Percentiles rank a stretch among this genome's conserved stretches.
Conservation (phyloP, 2,797 vertebrate species). For the Pipistrellus pipistrellus region DNA sequence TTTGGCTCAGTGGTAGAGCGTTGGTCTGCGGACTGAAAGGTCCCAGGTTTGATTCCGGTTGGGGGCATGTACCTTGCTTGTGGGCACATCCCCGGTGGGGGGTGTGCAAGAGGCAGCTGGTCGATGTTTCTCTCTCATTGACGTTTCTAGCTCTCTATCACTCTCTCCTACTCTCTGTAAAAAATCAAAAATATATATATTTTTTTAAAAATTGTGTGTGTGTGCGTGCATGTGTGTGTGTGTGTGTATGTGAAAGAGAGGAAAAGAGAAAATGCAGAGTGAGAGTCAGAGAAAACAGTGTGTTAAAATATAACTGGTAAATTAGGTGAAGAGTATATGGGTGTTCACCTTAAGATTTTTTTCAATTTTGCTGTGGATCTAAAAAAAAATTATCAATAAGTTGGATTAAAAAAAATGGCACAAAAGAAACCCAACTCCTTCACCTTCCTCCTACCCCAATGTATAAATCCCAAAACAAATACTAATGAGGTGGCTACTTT, state of each 20-base stretch:
- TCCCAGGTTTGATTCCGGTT: no score
- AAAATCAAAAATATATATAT: no score
- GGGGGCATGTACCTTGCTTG: no score
- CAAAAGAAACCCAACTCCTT: conserved; percentile 9
- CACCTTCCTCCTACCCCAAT: not conserved
- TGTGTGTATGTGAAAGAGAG: not conserved
- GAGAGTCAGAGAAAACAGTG: conserved; percentile 12
- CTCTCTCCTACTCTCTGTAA: no score
- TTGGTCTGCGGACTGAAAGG: no score
- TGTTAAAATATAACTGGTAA: conserved; percentile 29
- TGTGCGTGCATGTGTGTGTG: no score
- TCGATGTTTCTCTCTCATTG: no score
- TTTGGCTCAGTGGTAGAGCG: no score
- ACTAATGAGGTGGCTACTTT: conserved; percentile 29
- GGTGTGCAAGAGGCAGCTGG: no score
- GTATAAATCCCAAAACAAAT: conserved; percentile 32
- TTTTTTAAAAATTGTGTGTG: not conserved
- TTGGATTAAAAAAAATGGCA: conserved; percentile 7
- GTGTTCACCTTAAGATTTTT: not conserved
- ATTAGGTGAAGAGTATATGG: not conserved
- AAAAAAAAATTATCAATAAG: conserved; percentile 18
- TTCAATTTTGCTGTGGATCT: conserved; percentile 41
- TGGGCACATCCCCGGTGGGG: no score
- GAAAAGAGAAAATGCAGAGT: not conserved
- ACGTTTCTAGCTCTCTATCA: no score